Evolutionary conservation across 92 coral and sea anemone species (phyloP).

Genomic region (Ricordea florida): DNA sequence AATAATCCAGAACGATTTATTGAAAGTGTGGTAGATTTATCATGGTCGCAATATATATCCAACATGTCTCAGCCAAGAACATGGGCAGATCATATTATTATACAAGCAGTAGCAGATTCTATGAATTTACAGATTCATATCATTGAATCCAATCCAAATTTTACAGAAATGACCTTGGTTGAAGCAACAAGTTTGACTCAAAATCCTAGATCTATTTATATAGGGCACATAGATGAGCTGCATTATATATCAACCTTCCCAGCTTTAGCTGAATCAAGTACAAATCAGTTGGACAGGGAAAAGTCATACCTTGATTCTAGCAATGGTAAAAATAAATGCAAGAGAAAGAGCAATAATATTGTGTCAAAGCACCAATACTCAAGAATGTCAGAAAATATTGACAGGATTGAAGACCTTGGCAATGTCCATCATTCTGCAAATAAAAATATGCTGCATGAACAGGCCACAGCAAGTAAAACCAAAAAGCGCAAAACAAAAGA

Average conservation of each 20-base stretch:
- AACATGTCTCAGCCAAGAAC: slow-evolving; percentile 60
- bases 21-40: slow-evolving; percentile 19
- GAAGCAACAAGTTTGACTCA: slow-evolving; percentile 7
- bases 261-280: background rate
- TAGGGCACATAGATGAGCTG: slow-evolving; percentile 47
- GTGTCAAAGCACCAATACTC: too few relatives aligned
- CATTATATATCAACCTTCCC: slow-evolving; percentile 40
- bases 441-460: slow-evolving; percentile 40
- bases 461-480: slow-evolving; percentile 39
- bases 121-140: slow-evolving; percentile 17
- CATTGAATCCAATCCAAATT: background rate
- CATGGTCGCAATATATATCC: background rate
- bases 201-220: slow-evolving; percentile 13
- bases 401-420: background rate
- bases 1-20: slow-evolving; percentile 42
- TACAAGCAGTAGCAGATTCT: slow-evolving; percentile 70
- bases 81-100: slow-evolving; percentile 48
- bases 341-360: background rate
- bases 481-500: slow-evolving; percentile 34
- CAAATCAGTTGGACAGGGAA: background rate
- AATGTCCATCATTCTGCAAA: slow-evolving; percentile 32
- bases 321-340: background rate
- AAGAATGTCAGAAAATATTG: background rate
- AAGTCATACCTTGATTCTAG: background rate
- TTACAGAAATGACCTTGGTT: slow-evolving; percentile 9